phyloP scores from a whole-genome alignment of 2,113 vertebrate genomes.

The Heterochromis multidens region DNA sequence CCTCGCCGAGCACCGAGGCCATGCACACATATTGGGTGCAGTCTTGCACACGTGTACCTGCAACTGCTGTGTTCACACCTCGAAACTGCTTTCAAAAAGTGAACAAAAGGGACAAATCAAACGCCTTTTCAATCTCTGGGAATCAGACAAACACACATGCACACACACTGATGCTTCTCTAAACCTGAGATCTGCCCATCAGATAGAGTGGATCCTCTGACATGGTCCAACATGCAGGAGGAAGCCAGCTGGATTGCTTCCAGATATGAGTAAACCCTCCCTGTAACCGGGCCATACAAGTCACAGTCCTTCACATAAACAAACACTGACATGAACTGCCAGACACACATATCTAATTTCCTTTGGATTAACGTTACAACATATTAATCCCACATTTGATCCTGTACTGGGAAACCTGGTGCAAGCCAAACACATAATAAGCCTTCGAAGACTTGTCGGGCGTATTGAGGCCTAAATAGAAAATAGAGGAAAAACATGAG shows the following conservation, averaged over 20 bases:
- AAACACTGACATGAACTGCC: slow-evolving; percentile 56
- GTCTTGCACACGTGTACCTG: slow-evolving; percentile 45
- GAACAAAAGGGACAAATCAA: slow-evolving; percentile 55
- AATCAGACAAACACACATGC: slow-evolving; percentile 14
- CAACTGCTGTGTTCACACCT: slow-evolving; percentile 58
- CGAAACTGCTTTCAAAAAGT: slow-evolving; percentile 20
- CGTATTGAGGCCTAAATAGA: slow-evolving; percentile 51
- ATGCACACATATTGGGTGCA: slow-evolving; percentile 27
- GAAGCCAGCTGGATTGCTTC: slow-evolving; percentile 62
- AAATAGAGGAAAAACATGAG: slow-evolving; percentile 4
- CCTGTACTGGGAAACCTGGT: slow-evolving; percentile 39
- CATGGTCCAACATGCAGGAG: slow-evolving; percentile 52
- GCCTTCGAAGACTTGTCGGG: slow-evolving; percentile 29
- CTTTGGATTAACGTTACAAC: slow-evolving; percentile 54
- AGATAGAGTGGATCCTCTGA: slow-evolving; percentile 62
- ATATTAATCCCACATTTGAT: slow-evolving; percentile 66
- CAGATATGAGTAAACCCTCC: slow-evolving; percentile 51
- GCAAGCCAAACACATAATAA: slow-evolving; percentile 53
- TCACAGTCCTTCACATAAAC: slow-evolving; percentile 53
- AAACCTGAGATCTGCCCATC: slow-evolving; percentile 44
- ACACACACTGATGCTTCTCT: slow-evolving; percentile 8
- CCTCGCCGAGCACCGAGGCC: slow-evolving; percentile 24
- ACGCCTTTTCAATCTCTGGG: neutral
- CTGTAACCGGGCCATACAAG: slow-evolving; percentile 50
- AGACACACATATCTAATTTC: slow-evolving; percentile 68